phyloP scores from a whole-genome alignment of 2,888 invertebrate genomes.

The Salticus scenicus region DNA sequence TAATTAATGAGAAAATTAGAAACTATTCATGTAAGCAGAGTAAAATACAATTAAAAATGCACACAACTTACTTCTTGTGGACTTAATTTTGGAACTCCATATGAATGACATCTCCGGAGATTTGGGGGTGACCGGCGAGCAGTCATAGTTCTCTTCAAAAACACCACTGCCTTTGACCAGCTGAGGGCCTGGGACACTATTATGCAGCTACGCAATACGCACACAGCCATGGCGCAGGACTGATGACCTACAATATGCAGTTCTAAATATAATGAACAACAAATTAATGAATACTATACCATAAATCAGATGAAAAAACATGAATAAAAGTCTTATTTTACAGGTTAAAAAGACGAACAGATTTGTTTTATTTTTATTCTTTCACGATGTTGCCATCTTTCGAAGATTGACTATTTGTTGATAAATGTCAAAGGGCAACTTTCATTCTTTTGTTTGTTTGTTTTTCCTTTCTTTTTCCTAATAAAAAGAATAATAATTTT shows the following conservation, averaged over 20 bases:
- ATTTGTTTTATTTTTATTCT: not conserved
- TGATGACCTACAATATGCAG: constrained; percentile 55
- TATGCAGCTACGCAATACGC: constrained; percentile 69
- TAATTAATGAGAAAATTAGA: too few species aligned
- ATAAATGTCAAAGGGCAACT: constrained; percentile 1
- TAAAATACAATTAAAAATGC: too few species aligned
- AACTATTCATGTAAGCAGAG: too few species aligned
- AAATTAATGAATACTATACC: not conserved
- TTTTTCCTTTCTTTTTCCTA: too few species aligned
- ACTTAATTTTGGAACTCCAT: constrained; percentile 64
- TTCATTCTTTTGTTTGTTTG: too few species aligned
- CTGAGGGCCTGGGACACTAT: constrained; percentile 65
- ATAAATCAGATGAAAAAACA: not conserved
- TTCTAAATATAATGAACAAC: not conserved
- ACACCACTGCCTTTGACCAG: constrained; percentile 59
- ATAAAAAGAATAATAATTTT: too few species aligned
- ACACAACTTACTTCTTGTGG: constrained; percentile 65
- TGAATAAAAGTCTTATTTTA: not conserved
- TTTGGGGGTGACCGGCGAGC: constrained; percentile 54
- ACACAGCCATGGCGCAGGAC: constrained; percentile 67
- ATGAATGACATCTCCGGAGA: constrained; percentile 58
- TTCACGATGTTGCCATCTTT: constrained; percentile 1
- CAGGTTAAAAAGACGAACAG: too few species aligned
- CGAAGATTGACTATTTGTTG: not conserved
- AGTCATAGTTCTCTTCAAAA: constrained; percentile 50